A percentile compares a stretch with the other conserved stretches of the same genome.
Conservation (phyloP, 2,797 vertebrate species). For the Fringilla coelebs region DNA sequence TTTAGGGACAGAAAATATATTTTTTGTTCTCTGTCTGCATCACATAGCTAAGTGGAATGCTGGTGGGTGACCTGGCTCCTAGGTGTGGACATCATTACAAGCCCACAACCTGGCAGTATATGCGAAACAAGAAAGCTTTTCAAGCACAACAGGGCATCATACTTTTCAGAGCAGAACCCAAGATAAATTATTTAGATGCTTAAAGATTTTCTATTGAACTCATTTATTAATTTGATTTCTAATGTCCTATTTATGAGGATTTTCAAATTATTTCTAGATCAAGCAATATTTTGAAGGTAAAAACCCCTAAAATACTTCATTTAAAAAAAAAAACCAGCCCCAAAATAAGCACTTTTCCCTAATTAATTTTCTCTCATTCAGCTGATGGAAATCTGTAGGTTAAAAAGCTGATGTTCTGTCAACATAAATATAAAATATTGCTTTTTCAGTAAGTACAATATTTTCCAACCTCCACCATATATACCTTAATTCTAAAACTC, state of each 20-base stretch:
- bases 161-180: neutral
- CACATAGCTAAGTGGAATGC: neutral
- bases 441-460: neutral
- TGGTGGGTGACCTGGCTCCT: neutral
- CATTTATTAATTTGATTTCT: neutral
- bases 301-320: neutral
- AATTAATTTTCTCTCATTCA: neutral
- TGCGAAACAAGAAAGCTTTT: neutral
- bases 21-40: slow-evolving; percentile 48
- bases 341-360: neutral
- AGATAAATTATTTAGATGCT: neutral
- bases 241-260: neutral
- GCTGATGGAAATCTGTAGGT: neutral
- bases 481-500: neutral
- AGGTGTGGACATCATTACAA: slow-evolving; percentile 16
- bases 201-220: neutral
- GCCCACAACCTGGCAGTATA: neutral
- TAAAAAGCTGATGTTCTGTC: neutral
- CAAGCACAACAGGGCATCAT: neutral
- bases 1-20: slow-evolving; percentile 45
- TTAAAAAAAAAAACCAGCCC: accelerated
- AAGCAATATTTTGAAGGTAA: neutral
- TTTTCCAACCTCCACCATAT: neutral
- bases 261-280: neutral
- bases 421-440: neutral